Conservation (phyloP, 1,140 invertebrate genomes). For the Rhagoletis pomonella region DNA sequence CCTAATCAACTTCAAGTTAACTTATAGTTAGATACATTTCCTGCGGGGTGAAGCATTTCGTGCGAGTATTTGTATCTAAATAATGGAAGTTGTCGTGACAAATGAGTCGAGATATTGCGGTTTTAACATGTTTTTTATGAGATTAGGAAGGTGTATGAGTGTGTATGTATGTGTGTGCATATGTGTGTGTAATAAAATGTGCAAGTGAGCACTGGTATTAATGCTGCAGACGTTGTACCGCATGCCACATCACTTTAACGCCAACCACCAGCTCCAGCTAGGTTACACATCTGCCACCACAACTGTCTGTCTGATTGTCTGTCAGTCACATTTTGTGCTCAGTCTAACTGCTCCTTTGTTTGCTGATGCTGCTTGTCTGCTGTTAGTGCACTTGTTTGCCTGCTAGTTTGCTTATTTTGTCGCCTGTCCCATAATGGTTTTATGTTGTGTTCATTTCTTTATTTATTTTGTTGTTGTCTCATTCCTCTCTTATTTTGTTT, state of each 20-base stretch:
- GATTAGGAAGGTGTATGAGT: not conserved
- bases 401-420: not conserved
- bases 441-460: not conserved
- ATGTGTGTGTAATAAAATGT: too few relatives aligned
- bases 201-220: not conserved
- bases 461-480: not conserved
- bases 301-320: not conserved
- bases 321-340: not conserved
- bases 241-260: constrained; percentile 17
- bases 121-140: constrained; percentile 24
- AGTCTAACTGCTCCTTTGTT: constrained; percentile 21
- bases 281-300: constrained; percentile 6
- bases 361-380: not conserved
- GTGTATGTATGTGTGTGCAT: not conserved
- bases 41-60: too few relatives aligned
- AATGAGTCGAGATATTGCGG: constrained; percentile 36
- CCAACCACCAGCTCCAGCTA: not conserved
- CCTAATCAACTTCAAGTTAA: too few relatives aligned
- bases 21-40: too few relatives aligned
- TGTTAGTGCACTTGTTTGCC: not conserved
- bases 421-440: too few relatives aligned
- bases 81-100: constrained; percentile 45
- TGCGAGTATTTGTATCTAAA: not conserved
- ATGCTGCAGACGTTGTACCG: not conserved
- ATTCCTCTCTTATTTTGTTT: not conserved